A percentile compares a stretch with the other conserved stretches of the same genome.
phyloP scores from a whole-genome alignment of 2,888 invertebrate species.

The Dicyrtoma fusca region DNA sequence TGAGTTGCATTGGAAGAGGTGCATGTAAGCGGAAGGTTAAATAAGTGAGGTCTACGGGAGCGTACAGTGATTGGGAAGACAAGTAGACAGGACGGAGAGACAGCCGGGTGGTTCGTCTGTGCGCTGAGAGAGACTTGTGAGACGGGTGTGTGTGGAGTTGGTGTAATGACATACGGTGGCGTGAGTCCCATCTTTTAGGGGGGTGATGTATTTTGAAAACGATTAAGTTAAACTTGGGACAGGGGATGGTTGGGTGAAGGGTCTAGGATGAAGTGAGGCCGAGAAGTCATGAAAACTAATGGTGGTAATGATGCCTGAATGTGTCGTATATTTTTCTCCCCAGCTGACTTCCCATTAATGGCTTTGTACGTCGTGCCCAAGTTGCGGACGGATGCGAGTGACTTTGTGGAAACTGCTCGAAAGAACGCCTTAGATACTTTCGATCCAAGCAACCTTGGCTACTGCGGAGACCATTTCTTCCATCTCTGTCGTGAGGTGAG shows the following conservation, averaged over 20 bases:
- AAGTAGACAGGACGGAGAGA: too few species aligned
- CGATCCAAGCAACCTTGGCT: conserved; percentile 77
- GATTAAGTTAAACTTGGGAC: conserved; percentile 16
- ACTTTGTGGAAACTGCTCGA: conserved; percentile 83
- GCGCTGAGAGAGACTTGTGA: too few species aligned
- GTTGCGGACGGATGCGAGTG: conserved; percentile 79
- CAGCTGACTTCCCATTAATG: conserved; percentile 89
- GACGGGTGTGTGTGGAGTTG: too few species aligned
- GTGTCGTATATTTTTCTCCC: too few species aligned
- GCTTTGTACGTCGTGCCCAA: conserved; percentile 88
- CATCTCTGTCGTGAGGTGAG: conserved; percentile 77
- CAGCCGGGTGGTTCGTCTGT: too few species aligned
- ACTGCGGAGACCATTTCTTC: conserved; percentile 83
- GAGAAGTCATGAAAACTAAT: conserved; percentile 27
- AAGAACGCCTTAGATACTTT: conserved; percentile 82
- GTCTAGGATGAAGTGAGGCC: neutral
- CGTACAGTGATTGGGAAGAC: too few species aligned
- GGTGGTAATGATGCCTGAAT: conserved; percentile 33
- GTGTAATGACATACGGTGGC: too few species aligned
- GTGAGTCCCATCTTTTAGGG: conserved; percentile 13
- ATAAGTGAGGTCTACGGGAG: too few species aligned
- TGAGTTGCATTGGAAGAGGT: too few species aligned
- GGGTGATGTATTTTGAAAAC: conserved; percentile 28
- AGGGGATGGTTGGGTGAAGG: too few species aligned
- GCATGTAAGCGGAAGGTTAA: too few species aligned